Conservation (phyloP, 2,888 invertebrate genomes). For the Apantesis nais region DNA sequence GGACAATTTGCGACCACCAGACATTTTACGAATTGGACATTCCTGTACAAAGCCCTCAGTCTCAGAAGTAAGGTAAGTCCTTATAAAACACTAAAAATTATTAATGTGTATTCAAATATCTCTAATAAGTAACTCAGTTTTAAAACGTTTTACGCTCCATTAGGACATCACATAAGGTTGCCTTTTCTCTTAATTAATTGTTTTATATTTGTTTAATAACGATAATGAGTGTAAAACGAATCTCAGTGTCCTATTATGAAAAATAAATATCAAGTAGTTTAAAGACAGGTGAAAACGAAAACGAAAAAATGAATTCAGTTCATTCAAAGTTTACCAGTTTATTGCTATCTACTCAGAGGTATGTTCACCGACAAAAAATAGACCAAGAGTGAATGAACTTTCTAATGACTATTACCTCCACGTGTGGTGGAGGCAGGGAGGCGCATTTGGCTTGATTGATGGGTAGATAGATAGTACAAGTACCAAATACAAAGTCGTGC, state of each 20-base stretch:
- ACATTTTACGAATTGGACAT: background rate
- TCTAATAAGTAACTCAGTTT: background rate
- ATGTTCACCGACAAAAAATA: conserved; percentile 62
- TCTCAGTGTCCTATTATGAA: background rate
- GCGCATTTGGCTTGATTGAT: conserved; percentile 62
- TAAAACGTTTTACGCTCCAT: background rate
- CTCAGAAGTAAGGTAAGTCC: no score
- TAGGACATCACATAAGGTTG: background rate
- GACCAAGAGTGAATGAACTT: conserved; percentile 75
- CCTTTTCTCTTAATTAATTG: background rate
- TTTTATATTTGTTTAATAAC: background rate
- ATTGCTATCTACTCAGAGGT: conserved; percentile 31
- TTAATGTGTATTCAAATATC: background rate
- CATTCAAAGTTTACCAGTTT: conserved; percentile 39
- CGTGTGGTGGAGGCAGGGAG: conserved; percentile 56
- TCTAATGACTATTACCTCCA: conserved; percentile 60
- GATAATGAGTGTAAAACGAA: background rate
- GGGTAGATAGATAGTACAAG: conserved; percentile 50
- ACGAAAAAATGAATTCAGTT: no score
- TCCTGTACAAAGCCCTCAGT: background rate
- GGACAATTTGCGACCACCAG: no score
- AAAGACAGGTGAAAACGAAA: background rate
- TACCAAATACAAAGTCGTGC: conserved; percentile 56
- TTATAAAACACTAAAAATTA: background rate
- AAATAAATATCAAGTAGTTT: background rate